Conservation (phyloP, 2,797 vertebrate species). For the Gymnoscopelus microlampas region DNA sequence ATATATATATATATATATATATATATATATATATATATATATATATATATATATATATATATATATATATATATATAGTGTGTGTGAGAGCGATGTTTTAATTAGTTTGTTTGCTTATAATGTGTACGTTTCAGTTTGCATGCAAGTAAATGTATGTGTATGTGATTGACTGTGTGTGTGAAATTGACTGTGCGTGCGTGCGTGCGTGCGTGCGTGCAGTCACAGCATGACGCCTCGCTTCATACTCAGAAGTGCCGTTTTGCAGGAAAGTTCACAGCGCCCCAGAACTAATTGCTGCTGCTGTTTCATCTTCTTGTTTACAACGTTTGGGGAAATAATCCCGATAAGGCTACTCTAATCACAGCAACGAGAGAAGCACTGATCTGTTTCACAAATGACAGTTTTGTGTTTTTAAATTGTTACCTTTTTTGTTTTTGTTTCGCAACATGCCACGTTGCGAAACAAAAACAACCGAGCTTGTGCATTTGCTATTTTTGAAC, state of each 20-base stretch:
- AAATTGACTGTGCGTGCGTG: background rate
- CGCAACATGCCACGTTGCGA: too few relatives aligned
- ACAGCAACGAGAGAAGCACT: slow-evolving; percentile 28
- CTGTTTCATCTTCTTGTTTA: slow-evolving; percentile 23
- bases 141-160: background rate
- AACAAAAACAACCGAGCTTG: too few relatives aligned
- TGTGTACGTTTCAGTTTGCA: too few relatives aligned
- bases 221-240: background rate
- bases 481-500: too few relatives aligned
- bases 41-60: too few relatives aligned
- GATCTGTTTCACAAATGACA: slow-evolving; percentile 41
- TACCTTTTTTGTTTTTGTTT: too few relatives aligned
- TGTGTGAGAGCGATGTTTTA: too few relatives aligned
- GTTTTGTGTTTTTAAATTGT: slow-evolving; percentile 12
- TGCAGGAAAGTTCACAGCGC: slow-evolving; percentile 19
- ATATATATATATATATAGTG: too few relatives aligned
- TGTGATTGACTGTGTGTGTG: too few relatives aligned
- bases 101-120: too few relatives aligned
- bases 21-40: too few relatives aligned
- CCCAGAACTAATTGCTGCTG: slow-evolving; percentile 28
- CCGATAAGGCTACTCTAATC: slow-evolving; percentile 44
- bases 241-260: slow-evolving; percentile 22
- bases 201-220: background rate
- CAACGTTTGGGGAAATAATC: slow-evolving; percentile 41
- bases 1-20: too few relatives aligned